Evolutionary conservation across 2,797 vertebrate genomes (phyloP).

Genomic region (Schizothorax lantsangensis): DNA sequence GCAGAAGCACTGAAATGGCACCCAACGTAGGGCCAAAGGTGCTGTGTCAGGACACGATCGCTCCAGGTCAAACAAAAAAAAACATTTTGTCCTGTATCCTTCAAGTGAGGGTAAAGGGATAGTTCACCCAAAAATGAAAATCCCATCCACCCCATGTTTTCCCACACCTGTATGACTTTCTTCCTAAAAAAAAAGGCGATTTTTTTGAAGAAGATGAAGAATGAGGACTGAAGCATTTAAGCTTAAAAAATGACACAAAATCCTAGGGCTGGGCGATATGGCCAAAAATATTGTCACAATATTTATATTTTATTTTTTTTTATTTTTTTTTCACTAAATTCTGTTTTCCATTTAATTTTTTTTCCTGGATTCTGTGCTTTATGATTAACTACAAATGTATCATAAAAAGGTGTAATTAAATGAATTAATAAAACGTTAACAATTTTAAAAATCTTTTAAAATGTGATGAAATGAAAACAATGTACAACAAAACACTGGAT

Average conservation of each 20-base stretch:
- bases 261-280: background rate
- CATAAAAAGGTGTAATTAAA: too few relatives aligned
- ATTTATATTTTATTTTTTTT: too few relatives aligned
- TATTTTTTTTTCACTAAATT: too few relatives aligned
- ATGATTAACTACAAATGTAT: too few relatives aligned
- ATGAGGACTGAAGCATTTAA: background rate
- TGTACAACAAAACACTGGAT: too few relatives aligned
- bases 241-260: background rate
- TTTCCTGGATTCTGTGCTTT: too few relatives aligned
- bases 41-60: slow-evolving; percentile 60
- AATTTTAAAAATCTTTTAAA: too few relatives aligned
- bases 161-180: background rate
- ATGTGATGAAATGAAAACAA: too few relatives aligned
- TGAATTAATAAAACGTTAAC: too few relatives aligned
- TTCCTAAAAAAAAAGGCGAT: background rate
- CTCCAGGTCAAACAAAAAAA: slow-evolving; percentile 65
- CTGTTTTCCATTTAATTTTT: too few relatives aligned
- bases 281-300: background rate
- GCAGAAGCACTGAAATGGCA: slow-evolving; percentile 59
- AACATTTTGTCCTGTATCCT: slow-evolving; percentile 55
- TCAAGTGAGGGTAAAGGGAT: slow-evolving; percentile 18
- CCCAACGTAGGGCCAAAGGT: slow-evolving; percentile 61
- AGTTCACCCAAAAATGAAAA: background rate
- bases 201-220: background rate
- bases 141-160: background rate